A percentile compares a stretch with the other conserved stretches of the same genome.
These are phyloP conservation scores for Epinephelus coioides DNA, from an alignment of 2,797 vertebrate species.

Conservation along the genomic window DNA sequence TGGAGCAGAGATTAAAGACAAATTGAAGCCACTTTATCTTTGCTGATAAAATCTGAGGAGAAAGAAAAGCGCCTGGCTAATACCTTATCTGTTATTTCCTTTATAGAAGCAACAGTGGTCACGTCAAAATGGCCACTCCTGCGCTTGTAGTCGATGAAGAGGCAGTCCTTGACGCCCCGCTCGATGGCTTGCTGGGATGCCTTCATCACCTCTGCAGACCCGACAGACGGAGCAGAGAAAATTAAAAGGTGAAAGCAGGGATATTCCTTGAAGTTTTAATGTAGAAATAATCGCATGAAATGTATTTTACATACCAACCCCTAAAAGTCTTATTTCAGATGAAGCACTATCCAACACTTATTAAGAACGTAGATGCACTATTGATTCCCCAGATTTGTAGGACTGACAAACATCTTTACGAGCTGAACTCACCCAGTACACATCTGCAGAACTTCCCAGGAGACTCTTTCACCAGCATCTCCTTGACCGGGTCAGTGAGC, in stretches of 20 bases:
- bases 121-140: conserved; percentile 99
- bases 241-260: neutral
- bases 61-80: conserved; percentile 6
- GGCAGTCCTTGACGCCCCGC: conserved; percentile 96
- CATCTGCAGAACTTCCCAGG: conserved; percentile 98
- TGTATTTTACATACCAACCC: no score
- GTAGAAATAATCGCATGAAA: neutral
- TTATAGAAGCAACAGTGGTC: conserved; percentile 98
- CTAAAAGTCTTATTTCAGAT: no score
- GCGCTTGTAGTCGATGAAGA: conserved; percentile 98
- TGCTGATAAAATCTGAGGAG: conserved; percentile 40
- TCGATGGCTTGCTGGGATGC: conserved; percentile 99
- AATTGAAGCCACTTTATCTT: conserved; percentile 41
- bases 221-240: conserved; percentile 1
- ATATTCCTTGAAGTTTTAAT: neutral
- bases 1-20: conserved; percentile 45
- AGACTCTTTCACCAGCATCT: conserved; percentile 97
- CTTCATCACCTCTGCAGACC: conserved; percentile 96
- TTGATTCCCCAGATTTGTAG: neutral
- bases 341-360: neutral
- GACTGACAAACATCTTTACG: conserved; percentile 22
- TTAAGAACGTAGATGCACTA: neutral
- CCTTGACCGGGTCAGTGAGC: conserved; percentile 95
- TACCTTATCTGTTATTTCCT: conserved; percentile 98
- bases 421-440: conserved; percentile 90